These are phyloP conservation scores for Mechanitis messenoides DNA, from an alignment of 2,888 invertebrate genomes.

Conservation along the genomic window DNA sequence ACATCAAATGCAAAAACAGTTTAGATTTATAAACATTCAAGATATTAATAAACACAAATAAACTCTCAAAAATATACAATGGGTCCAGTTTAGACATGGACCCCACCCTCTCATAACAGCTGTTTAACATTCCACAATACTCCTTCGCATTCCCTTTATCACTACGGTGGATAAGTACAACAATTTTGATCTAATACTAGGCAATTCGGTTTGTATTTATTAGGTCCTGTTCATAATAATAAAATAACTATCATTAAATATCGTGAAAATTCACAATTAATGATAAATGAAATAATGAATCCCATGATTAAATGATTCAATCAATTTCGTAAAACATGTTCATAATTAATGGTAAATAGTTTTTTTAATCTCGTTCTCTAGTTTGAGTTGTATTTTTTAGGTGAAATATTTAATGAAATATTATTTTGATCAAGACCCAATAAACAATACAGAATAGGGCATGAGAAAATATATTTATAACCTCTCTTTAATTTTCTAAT, in stretches of 20 bases:
- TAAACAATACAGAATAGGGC: slow-evolving; percentile 12
- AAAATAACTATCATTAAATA: no score
- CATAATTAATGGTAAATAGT: no score
- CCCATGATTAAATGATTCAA: no score
- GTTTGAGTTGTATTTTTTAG: no score
- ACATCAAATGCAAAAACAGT: slow-evolving; percentile 28
- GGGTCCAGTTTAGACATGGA: slow-evolving; percentile 36
- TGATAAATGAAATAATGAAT: no score
- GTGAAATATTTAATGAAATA: neutral
- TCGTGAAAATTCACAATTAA: no score
- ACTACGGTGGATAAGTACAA: slow-evolving; percentile 71
- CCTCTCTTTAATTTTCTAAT: slow-evolving; percentile 1
- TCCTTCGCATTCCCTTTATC: slow-evolving; percentile 61
- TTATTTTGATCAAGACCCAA: slow-evolving; percentile 3
- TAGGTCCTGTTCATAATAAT: slow-evolving; percentile 36
- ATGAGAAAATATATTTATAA: neutral
- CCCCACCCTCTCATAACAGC: slow-evolving; percentile 43
- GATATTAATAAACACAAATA: slow-evolving; percentile 45
- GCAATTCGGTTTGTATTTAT: slow-evolving; percentile 58
- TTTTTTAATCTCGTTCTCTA: no score
- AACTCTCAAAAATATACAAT: slow-evolving; percentile 47
- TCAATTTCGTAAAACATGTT: no score
- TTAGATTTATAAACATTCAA: slow-evolving; percentile 32
- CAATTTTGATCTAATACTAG: slow-evolving; percentile 67
- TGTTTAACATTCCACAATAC: slow-evolving; percentile 42